These are phyloP conservation scores for Synanthedon myopaeformis DNA, from an alignment of 2,888 invertebrate species.

Conservation along the genomic window DNA sequence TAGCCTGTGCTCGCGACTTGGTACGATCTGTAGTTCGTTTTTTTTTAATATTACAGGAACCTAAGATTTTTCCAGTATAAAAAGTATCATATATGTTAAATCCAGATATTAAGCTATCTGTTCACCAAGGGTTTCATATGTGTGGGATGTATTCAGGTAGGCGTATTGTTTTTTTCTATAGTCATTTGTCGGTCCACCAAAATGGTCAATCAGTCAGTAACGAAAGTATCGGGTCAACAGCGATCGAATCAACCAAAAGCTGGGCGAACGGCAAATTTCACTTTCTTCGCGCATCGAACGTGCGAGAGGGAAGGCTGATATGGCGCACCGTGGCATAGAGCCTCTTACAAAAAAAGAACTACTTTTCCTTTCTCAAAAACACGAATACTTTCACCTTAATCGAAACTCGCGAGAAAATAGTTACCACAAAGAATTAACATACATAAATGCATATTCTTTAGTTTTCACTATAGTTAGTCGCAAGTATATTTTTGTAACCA, in stretches of 20 bases:
- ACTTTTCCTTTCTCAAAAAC: constrained; percentile 67
- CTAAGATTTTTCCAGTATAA: too few species aligned
- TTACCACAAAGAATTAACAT: constrained; percentile 18
- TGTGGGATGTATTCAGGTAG: too few species aligned
- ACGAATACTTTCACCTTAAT: constrained; percentile 61
- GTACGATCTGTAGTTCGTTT: too few species aligned
- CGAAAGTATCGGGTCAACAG: background rate
- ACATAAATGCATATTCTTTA: constrained; percentile 20
- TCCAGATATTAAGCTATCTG: too few species aligned
- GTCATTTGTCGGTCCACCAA: too few species aligned
- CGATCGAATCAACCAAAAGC: constrained; percentile 16
- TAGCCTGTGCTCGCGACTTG: too few species aligned
- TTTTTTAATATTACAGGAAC: too few species aligned
- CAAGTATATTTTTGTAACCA: constrained; percentile 10
- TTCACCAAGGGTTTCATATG: too few species aligned
- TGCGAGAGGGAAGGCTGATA: constrained; percentile 9
- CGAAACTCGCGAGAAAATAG: constrained; percentile 47
- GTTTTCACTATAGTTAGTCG: constrained; percentile 23
- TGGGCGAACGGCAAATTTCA: constrained; percentile 36
- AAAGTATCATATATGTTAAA: too few species aligned
- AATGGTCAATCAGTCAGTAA: too few species aligned
- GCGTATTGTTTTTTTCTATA: too few species aligned
- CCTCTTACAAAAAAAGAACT: constrained; percentile 55
- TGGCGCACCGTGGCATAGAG: constrained; percentile 23
- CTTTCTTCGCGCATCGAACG: constrained; percentile 29